Percentiles rank a stretch among this genome's conserved stretches.
phyloP scores from a whole-genome alignment of 2,113 vertebrate species.

The Ciconia maguari region DNA sequence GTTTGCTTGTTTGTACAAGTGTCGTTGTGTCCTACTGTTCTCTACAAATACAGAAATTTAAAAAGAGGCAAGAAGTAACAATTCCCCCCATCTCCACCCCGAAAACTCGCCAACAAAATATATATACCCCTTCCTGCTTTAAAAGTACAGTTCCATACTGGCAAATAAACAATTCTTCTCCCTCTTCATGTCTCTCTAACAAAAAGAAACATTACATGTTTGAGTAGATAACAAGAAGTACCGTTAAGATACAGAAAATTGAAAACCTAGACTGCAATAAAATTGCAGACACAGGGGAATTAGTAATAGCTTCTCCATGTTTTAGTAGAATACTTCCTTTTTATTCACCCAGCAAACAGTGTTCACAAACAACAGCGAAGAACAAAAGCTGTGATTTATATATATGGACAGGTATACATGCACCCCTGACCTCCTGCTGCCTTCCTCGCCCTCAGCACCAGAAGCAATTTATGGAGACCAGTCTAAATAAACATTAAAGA shows the following conservation, averaged over 20 bases:
- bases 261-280: constrained; percentile 61
- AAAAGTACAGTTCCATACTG: neutral
- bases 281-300: constrained; percentile 51
- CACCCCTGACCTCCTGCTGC: constrained; percentile 69
- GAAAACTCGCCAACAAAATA: neutral
- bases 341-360: constrained; percentile 66
- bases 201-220: constrained; percentile 57
- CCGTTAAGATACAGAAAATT: constrained; percentile 64
- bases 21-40: neutral
- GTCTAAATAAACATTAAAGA: constrained; percentile 85
- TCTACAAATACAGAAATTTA: constrained; percentile 12
- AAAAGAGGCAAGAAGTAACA: neutral
- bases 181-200: neutral
- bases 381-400: constrained; percentile 81
- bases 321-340: constrained; percentile 62
- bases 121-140: neutral
- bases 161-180: neutral
- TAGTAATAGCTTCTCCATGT: constrained; percentile 48
- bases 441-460: constrained; percentile 65
- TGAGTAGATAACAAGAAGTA: constrained; percentile 52
- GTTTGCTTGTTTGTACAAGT: neutral
- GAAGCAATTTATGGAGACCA: constrained; percentile 81
- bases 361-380: constrained; percentile 71
- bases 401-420: constrained; percentile 76
- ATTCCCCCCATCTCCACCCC: too few relatives aligned